These are phyloP conservation scores for Oreonectes daqikongensis DNA, from an alignment of 2,797 vertebrate genomes.

Conservation along the genomic window DNA sequence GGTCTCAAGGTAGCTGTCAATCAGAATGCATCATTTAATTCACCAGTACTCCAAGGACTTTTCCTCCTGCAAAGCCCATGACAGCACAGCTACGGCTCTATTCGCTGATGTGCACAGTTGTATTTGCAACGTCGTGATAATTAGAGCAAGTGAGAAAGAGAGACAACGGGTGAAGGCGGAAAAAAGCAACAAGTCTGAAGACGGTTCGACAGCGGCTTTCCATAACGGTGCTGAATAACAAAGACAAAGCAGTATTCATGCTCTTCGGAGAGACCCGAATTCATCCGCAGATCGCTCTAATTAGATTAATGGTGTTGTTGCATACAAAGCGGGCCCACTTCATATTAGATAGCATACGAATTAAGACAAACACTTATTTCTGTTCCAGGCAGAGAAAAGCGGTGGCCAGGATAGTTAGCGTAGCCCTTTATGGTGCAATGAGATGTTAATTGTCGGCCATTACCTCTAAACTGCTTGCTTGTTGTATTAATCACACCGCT, in stretches of 20 bases:
- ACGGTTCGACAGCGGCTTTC: constrained; percentile 78
- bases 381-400: constrained; percentile 88
- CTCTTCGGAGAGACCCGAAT: constrained; percentile 83
- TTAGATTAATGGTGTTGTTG: constrained; percentile 94
- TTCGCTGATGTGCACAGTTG: constrained; percentile 87
- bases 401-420: constrained; percentile 89
- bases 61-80: constrained; percentile 83
- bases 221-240: constrained; percentile 79
- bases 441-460: constrained; percentile 99
- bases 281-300: constrained; percentile 94
- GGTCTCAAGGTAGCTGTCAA: constrained; percentile 99
- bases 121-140: constrained; percentile 85
- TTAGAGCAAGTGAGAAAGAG: constrained; percentile 79
- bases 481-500: constrained; percentile 99
- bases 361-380: constrained; percentile 91
- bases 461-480: constrained; percentile 99
- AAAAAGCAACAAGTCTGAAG: constrained; percentile 84
- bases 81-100: constrained; percentile 95
- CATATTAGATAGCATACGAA: constrained; percentile 90
- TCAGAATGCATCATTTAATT: constrained; percentile 95
- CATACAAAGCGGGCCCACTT: constrained; percentile 87
- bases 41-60: constrained; percentile 88
- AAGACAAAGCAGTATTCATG: constrained; percentile 84
- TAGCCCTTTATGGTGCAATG: constrained; percentile 92
- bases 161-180: constrained; percentile 46